Evolutionary conservation across 92 coral and sea anemone genomes (phyloP), one percentile per base, ranked within the genome.

Genomic region (Epizoanthus illoricatus): DNA sequence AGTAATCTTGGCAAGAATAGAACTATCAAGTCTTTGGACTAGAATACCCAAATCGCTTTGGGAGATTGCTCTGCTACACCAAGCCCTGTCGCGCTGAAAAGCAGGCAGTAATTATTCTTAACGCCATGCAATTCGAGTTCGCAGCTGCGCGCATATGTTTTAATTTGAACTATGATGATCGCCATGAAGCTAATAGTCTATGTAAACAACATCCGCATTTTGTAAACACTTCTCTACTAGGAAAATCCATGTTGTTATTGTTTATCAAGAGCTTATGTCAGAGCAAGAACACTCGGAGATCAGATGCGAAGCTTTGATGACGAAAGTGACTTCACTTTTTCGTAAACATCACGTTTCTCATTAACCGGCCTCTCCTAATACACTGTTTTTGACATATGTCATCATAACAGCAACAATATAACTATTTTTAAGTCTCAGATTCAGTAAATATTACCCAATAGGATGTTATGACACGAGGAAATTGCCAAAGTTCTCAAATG

Each of bases 201-300:
- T 62, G 20, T 62, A 78, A 78, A 63, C 82, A 78, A 62, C 16
- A 12, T 62, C 16, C 42, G 57, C 9, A 78, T 62, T 63, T 17
- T 43, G 82, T 78, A 78, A 78, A 78, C 82, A 78, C 33, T 63
- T 75, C 60, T 59, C 61, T 19, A 62, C 56, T 1, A 60, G 40
- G 61, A 45, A 63, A 78, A 43, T 40, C 66, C 41, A 39, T 39
- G 17, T 64, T 60, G 28, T 8, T 59, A 40, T 75, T 18, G 80
- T 56, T 75, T 75, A 40, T 16, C 64, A 15, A 18, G 17, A 28
- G 65, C 24, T 28, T 17, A 28, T 54, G 78, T 15, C 49, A 7
- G 64, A 10, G 47, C 56, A 49, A 49, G 62, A 58, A 75, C 39
- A 42, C 19, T 41, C 16, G 42, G 20, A 33, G 20, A 63, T 40